phyloP scores from a whole-genome alignment of 2,113 vertebrate genomes.

The Archocentrus centrarchus region DNA sequence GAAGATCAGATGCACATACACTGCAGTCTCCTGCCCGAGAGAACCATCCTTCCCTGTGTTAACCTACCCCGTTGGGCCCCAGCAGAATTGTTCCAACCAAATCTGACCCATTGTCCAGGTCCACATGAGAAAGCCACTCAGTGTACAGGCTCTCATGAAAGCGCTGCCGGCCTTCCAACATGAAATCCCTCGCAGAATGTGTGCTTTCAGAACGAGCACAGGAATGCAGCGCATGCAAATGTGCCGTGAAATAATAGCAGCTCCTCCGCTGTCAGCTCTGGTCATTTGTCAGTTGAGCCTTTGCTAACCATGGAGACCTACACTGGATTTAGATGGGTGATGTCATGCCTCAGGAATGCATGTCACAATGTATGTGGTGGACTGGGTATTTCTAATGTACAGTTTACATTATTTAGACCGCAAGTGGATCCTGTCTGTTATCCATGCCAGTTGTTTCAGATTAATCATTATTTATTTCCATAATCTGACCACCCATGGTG shows the following conservation, averaged over 20 bases:
- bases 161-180: slow-evolving; percentile 12
- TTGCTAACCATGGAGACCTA: slow-evolving; percentile 27
- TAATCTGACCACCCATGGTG: slow-evolving; percentile 35
- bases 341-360: slow-evolving; percentile 62
- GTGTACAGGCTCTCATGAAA: slow-evolving; percentile 43
- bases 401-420: slow-evolving; percentile 24
- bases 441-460: slow-evolving; percentile 18
- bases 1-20: slow-evolving; percentile 37
- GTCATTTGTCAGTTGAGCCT: slow-evolving; percentile 62
- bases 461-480: slow-evolving; percentile 7
- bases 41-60: not conserved
- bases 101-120: slow-evolving; percentile 51
- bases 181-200: slow-evolving; percentile 41
- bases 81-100: slow-evolving; percentile 49
- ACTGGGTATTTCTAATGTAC: slow-evolving; percentile 10
- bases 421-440: not conserved
- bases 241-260: slow-evolving; percentile 58
- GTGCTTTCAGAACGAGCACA: slow-evolving; percentile 49
- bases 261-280: slow-evolving; percentile 50
- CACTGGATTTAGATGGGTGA: slow-evolving; percentile 38
- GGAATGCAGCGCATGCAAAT: slow-evolving; percentile 69
- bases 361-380: slow-evolving; percentile 4
- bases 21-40: not conserved
- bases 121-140: slow-evolving; percentile 36
- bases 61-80: slow-evolving; percentile 35